Evolutionary conservation across 2,797 vertebrate genomes (phyloP), one percentile per base, ranked within the genome.

Genomic region (Etheostoma perlongum): DNA sequence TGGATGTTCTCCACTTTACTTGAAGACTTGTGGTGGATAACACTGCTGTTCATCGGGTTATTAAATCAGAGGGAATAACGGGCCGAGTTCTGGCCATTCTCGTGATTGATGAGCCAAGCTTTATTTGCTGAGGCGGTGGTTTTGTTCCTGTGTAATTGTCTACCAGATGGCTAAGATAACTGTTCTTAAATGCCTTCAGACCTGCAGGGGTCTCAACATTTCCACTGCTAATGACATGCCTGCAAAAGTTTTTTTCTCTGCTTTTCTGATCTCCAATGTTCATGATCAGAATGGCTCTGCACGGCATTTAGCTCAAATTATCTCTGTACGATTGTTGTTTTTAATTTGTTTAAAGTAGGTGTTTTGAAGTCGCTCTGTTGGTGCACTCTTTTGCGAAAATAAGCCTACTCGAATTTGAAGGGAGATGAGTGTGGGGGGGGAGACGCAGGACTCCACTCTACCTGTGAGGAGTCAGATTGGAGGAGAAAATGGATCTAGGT

Each of bases 111-210:
- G 95, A 95, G 92, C 91, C 91, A 78, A 87, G 92, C 93, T 94
- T 94, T 94, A 95, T 95, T 95, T 95, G 94, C 95, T 96, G 95
- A 96, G 94, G 94, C 94, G 91, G 94, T 93, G 91, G 93, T 94
- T 96, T 96, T 95, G 94, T 95, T 95, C 92, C 94, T 81, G 84
- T 93, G 94, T 96, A 95, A 95, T 96, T 95, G 94, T 96, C 93
- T 93, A 94, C 91, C 95, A 96, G 95, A 96, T 96, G 95, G 95
- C 95, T 95, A 94, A 94, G 93, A 94, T 96, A 95, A 95, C 93
- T 94, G 93, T 91, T 95, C 95, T 94, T 95, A 94, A 95, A 95
- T 93, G 94, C 94, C 90, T 95, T 94, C 93, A 92, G 87, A 93
- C 89, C 91, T 89, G 91, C 93, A 88, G 92, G 93, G 93, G 90